Evolutionary conservation across 1,140 invertebrate genomes (phyloP).

Genomic region (Rhynchophorus ferrugineus): DNA sequence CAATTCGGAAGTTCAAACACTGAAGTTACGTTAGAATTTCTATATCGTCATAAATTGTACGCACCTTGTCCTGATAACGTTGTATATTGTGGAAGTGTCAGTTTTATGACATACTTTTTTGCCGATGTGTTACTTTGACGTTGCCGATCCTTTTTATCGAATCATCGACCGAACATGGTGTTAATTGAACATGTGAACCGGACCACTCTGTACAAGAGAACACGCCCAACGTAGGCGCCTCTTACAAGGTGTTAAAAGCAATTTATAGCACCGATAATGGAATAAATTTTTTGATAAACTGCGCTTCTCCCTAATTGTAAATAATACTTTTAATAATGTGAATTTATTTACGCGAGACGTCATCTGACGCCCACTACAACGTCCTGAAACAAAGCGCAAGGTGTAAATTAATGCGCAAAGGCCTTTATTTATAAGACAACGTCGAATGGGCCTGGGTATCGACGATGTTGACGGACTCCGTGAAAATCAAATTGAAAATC

Average conservation of each 20-base stretch:
- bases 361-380: background rate
- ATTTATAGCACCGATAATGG: constrained; percentile 18
- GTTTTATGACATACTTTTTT: no score
- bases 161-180: no score
- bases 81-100: no score
- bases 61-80: no score
- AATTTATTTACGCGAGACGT: background rate
- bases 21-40: no score
- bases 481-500: no score
- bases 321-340: constrained; percentile 15
- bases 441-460: background rate
- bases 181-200: no score
- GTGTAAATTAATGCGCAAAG: background rate
- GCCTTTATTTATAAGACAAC: background rate
- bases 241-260: constrained; percentile 17
- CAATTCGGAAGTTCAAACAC: no score
- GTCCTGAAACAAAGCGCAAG: background rate
- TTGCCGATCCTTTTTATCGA: no score
- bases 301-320: constrained; percentile 16
- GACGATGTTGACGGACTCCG: no score
- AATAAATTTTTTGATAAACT: constrained; percentile 20
- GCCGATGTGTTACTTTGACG: no score
- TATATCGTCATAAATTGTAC: no score
- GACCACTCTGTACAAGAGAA: background rate
- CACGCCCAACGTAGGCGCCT: constrained; percentile 9